Base-by-base conservation (phyloP, 2,113 vertebrate genomes). In the Mandrillus leucophaeus region DNA sequence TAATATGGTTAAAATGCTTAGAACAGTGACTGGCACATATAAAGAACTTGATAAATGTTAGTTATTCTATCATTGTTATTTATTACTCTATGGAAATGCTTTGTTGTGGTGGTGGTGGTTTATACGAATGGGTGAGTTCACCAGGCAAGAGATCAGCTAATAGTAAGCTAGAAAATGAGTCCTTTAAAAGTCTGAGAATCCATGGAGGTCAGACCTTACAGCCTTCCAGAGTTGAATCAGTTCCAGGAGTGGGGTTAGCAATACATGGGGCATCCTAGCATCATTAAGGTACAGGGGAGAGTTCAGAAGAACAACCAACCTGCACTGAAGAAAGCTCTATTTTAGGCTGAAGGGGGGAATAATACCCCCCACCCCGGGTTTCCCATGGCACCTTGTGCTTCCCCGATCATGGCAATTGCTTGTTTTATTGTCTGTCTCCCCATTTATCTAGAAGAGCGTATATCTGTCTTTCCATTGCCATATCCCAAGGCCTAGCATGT, bases 331-430 rank as follows among this genome's bases (percentile, higher is more conserved):
- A 23, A 87, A 23, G 43, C 8, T 64, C 48, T 14, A 12, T 27
- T 80, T 68, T 17, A 14, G 57, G 55, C 45, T 40, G 6, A 80
- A n/a, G 48, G 30, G 27, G 30, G 48, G 12, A 55, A 5, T 6
- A 35, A 64, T 30, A 64, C 2, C 10, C 45, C 18, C 25, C 30
- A 20, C 12, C 2, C 11, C 50, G 35, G 38, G 35, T 32, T 43
- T 40, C 59, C 17, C 83, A 5, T 0, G 17, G 1, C 25, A 35
- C 72, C 40, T n/a, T 48, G 13, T 6, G 3, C 6, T 14, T 30
- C n/a, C 0, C 3, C 43, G 1, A 8, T 20, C 22, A 2, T 12
- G 40, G 48, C 64, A 13, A 27, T 16, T 5, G 61, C 57, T 92
- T 27, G 52, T 6, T 48, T n/a, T 17, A 23, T 1, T 4, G 22